Base-by-base conservation (phyloP, 2,888 invertebrate genomes). In the Halictus ligatus region DNA sequence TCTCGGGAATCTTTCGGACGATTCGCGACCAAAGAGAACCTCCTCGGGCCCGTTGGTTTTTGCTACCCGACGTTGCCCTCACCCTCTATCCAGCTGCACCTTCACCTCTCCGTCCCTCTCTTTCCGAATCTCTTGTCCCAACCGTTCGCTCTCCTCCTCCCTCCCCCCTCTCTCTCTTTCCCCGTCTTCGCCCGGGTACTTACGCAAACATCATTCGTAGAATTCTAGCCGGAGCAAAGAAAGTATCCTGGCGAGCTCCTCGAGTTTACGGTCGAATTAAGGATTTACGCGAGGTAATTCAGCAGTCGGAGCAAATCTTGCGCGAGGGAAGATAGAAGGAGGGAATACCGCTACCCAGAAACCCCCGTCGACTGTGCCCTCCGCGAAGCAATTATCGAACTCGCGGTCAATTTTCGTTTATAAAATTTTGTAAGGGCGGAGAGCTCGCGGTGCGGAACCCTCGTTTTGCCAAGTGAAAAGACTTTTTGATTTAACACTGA, bases 271-370 rank as follows among this genome's bases (percentile, higher is more conserved):
- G 87, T 90, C 91, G 92, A 94, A 93, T 93, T 92, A 90, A 89
- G 92, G 91, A 93, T 93, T 92, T 93, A 90, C 92, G 91, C 89
- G 91, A 90, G 89, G 89, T 92, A 92, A 93, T 93, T 92, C 91
- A 83, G 81, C 89, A 81, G 88, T 83, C 83, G 88, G 64, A 81
- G 86, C 58, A 88, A 91, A 92, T 90, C 87, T 88, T 86, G 83
- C 87, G 82, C 81, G 73, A 48, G 76, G 48, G 75, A 29, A 40
- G 60, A 79, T 58, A 69, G 76, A 78, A 78, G 29, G 81, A 83
- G 64, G 2, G 29, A 29, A 64, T 64, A 50, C n/a, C 12, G 50
- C 50, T 10, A 67, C 43, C 71, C 5, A n/a, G 43, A 54, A n/a
- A 25, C n/a, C 25, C 13, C 7, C 4, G 15, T 21, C n/a, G 60